Conservation (phyloP, 2,888 invertebrate species). For the Pomacea canaliculata region DNA sequence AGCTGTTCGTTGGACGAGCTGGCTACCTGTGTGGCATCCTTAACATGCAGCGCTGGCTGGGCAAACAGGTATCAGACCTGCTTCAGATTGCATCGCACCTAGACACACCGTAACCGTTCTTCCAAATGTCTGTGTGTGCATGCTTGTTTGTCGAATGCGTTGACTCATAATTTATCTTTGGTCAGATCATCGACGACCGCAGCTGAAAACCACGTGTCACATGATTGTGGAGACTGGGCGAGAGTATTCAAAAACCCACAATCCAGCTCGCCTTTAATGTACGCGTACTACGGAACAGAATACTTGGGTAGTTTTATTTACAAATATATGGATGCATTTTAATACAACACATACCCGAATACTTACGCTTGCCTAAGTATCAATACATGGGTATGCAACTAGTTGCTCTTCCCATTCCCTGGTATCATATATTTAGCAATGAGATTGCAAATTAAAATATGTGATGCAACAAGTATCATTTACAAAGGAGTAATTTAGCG, state of each 20-base stretch:
- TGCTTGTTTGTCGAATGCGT: neutral
- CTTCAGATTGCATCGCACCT: too few species aligned
- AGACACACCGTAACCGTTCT: too few species aligned
- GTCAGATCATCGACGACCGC: conserved; percentile 65
- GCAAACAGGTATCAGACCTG: conserved; percentile 25
- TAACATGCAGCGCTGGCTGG: conserved; percentile 75
- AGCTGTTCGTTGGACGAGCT: conserved; percentile 86
- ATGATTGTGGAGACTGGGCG: conserved; percentile 81
- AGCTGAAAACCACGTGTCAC: conserved; percentile 78
- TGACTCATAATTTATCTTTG: conserved; percentile 3
- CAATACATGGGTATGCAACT: too few species aligned
- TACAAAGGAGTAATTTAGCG: too few species aligned
- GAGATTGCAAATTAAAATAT: too few species aligned
- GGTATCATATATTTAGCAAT: too few species aligned
- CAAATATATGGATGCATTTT: too few species aligned
- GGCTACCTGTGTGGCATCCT: conserved; percentile 85
- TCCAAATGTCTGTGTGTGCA: neutral
- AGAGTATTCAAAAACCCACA: conserved; percentile 76
- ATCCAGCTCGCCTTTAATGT: conserved; percentile 76
- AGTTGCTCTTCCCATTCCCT: too few species aligned
- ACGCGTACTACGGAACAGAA: conserved; percentile 80
- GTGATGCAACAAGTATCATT: too few species aligned
- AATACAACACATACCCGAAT: too few species aligned
- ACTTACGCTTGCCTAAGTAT: too few species aligned
- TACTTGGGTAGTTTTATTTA: conserved; percentile 75